Percentiles rank a stretch among this genome's conserved stretches.
These are phyloP conservation scores for Danio aesculapii DNA, from an alignment of 2,797 vertebrate species.

Conservation along the genomic window DNA sequence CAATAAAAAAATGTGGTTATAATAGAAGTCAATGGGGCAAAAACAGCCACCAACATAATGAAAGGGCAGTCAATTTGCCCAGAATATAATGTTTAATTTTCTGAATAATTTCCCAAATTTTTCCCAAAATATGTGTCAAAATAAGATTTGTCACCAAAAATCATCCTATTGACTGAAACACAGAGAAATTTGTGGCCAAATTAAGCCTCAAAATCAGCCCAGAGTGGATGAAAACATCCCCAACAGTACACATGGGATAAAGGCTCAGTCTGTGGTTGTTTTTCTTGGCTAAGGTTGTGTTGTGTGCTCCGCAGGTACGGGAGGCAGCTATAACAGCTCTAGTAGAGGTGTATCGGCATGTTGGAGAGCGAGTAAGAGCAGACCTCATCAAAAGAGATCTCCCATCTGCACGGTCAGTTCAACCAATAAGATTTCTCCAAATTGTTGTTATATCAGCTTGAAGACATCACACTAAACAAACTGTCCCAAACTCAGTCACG, in stretches of 20 bases:
- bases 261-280: background rate
- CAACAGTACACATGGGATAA: too few species aligned
- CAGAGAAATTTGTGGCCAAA: too few species aligned
- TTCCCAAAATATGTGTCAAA: background rate
- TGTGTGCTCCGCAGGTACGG: slow-evolving; percentile 83
- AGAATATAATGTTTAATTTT: too few species aligned
- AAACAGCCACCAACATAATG: too few species aligned
- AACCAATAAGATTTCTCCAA: background rate
- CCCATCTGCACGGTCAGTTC: slow-evolving; percentile 87
- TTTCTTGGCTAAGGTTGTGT: slow-evolving; percentile 29
- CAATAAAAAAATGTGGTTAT: too few species aligned
- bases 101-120: too few species aligned
- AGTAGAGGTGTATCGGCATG: slow-evolving; percentile 92
- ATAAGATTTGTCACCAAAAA: too few species aligned
- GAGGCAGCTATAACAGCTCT: slow-evolving; percentile 87
- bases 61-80: too few species aligned
- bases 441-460: background rate
- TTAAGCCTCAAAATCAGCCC: too few species aligned
- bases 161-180: too few species aligned
- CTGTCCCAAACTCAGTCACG: background rate
- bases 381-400: slow-evolving; percentile 91
- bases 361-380: slow-evolving; percentile 88
- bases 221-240: too few species aligned
- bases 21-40: too few species aligned
- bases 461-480: background rate